phyloP scores from a whole-genome alignment of 2,888 invertebrate genomes.

The Carterocephalus palaemon region DNA sequence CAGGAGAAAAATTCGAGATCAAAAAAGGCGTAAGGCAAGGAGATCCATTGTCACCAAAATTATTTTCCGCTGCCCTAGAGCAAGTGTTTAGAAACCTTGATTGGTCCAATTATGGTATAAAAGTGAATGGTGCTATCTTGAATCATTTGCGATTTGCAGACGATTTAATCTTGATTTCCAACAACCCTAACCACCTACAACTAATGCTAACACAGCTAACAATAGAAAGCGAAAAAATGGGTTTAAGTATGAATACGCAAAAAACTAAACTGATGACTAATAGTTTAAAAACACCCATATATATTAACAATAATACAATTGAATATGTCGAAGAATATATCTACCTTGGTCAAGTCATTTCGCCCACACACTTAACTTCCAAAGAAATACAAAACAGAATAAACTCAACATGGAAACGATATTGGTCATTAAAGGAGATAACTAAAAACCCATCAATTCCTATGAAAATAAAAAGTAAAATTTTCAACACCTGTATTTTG shows the following conservation, averaged over 20 bases:
- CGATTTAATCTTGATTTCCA: slow-evolving; percentile 6
- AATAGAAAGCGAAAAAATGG: slow-evolving; percentile 6
- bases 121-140: slow-evolving; percentile 10
- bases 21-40: no score
- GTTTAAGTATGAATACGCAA: no score
- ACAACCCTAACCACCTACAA: slow-evolving; percentile 3
- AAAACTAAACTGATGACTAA: no score
- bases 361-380: not conserved
- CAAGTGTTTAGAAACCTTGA: slow-evolving; percentile 8
- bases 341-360: no score
- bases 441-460: slow-evolving; percentile 13
- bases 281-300: no score
- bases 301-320: no score
- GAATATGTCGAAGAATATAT: no score
- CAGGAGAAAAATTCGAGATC: no score
- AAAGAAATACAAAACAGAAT: slow-evolving; percentile 2
- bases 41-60: no score
- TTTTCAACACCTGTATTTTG: slow-evolving; percentile 8
- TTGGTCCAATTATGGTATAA: slow-evolving; percentile 8
- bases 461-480: slow-evolving; percentile 6
- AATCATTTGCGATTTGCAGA: slow-evolving; percentile 21
- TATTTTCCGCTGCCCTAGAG: slow-evolving; percentile 7
- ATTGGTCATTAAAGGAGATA: not conserved
- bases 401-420: not conserved
- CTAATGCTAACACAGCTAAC: slow-evolving; percentile 16